phyloP scores from a whole-genome alignment of 2,888 invertebrate genomes.

The Gari tellinella region DNA sequence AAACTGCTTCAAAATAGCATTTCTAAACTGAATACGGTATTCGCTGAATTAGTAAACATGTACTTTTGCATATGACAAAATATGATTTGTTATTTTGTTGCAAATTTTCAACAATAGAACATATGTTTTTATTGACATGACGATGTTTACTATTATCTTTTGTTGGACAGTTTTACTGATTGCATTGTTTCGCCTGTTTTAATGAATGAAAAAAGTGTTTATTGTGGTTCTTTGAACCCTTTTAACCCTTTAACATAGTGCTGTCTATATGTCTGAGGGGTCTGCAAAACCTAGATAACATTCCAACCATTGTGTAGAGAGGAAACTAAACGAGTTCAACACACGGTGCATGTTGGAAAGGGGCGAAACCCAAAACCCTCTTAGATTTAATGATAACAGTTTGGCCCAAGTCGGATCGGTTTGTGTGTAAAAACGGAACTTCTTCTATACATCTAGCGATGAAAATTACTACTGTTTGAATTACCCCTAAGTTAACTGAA shows the following conservation, averaged over 20 bases:
- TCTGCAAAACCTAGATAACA: slow-evolving; percentile 41
- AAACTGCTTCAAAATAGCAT: too few relatives aligned
- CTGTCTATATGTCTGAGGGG: too few relatives aligned
- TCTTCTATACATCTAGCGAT: slow-evolving; percentile 48
- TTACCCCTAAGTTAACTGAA: slow-evolving; percentile 50
- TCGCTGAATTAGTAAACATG: too few relatives aligned
- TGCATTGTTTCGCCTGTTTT: too few relatives aligned
- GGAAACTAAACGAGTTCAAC: slow-evolving; percentile 29
- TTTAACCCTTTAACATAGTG: too few relatives aligned
- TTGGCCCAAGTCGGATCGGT: slow-evolving; percentile 2
- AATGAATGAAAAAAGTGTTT: too few relatives aligned
- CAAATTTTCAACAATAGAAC: background rate
- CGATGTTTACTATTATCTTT: background rate
- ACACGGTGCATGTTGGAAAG: slow-evolving; percentile 43
- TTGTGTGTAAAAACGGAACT: background rate
- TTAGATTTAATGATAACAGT: slow-evolving; percentile 54
- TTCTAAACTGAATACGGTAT: too few relatives aligned
- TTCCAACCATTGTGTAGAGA: slow-evolving; percentile 42
- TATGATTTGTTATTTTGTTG: background rate
- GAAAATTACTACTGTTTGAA: slow-evolving; percentile 59
- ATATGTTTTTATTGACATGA: background rate
- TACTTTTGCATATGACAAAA: background rate
- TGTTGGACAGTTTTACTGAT: too few relatives aligned
- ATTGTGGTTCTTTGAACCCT: too few relatives aligned
- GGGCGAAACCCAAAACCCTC: slow-evolving; percentile 50